Base-by-base conservation (phyloP, 2,888 invertebrate genomes). In the Acrocyrtus sp. region DNA sequence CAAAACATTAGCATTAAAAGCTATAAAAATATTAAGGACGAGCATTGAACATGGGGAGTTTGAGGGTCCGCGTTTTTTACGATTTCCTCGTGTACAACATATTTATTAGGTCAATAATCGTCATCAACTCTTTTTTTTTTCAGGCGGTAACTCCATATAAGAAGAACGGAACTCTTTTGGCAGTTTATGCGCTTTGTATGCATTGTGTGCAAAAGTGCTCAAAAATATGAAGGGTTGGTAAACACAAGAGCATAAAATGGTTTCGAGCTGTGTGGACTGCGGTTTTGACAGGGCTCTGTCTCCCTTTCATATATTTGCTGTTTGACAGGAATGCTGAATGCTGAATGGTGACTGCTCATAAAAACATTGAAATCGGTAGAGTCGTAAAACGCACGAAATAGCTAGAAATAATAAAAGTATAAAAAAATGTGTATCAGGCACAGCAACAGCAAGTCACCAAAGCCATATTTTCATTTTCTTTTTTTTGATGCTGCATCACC, bases 81-180 rank as follows among this genome's bases (percentile, higher is more conserved):
- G 62, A 63, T 56, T 39, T 47, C 58, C 72, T 61, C 72, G 72
- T 72, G 72, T 72, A 72, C 65, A 72, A 65, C 63, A 72, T 72
- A 72, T 72, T 72, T 72, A 72, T 72, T 72, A 72, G 72, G 72
- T 72, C 72, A 72, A 72, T 72, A 72, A n/a, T 43, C 72, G 53
- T 72, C 72, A 70, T 65, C 72, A 72, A 60, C 72, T 72, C 72
- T 58, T 58, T 60, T 58, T 65, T 65, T 62, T 51, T n/a, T n/a
- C n/a, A n/a, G n/a, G n/a, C n/a, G n/a, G n/a, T n/a, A n/a, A n/a
- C n/a, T n/a, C n/a, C n/a, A n/a, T n/a, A n/a, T n/a, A n/a, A n/a
- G n/a, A n/a, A n/a, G n/a, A n/a, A n/a, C n/a, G n/a, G n/a, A n/a
- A n/a, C n/a, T n/a, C n/a, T n/a, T n/a, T n/a, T n/a, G n/a, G n/a